These are phyloP conservation scores for Smutsia gigantea DNA, from an alignment of 2,797 vertebrate species.

Conservation along the genomic window DNA sequence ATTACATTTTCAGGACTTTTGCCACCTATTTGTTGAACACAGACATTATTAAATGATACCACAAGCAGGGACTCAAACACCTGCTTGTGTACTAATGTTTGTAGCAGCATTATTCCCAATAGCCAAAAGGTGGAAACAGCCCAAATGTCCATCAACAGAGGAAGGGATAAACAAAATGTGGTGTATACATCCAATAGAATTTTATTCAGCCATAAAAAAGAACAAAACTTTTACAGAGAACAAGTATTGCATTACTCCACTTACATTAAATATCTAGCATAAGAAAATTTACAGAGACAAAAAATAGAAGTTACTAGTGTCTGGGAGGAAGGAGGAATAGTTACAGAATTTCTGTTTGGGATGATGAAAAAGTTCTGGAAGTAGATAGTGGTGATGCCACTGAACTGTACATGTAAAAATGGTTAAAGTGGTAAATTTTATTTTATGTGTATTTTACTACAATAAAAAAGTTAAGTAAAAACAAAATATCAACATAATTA, in stretches of 20 bases:
- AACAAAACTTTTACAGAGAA: not conserved
- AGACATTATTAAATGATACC: not conserved
- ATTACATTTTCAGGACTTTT: conserved; percentile 31
- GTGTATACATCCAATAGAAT: not conserved
- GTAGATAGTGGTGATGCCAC: not conserved
- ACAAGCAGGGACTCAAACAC: not conserved
- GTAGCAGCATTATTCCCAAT: not conserved
- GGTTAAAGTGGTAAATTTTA: not conserved
- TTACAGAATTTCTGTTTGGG: not conserved
- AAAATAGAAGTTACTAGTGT: not conserved
- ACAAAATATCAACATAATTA: not conserved
- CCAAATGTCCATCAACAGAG: not conserved
- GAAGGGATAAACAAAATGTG: not conserved
- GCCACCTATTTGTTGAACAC: not conserved
- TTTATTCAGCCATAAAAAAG: not conserved
- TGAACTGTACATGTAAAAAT: not conserved
- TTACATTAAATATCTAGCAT: not conserved
- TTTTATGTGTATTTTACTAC: not conserved
- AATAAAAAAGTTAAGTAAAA: not conserved
- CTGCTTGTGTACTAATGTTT: not conserved
- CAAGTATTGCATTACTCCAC: not conserved
- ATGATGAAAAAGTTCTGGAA: not conserved
- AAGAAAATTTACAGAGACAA: not conserved
- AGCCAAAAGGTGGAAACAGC: not conserved
- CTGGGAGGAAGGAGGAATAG: not conserved